Percentiles rank a stretch among this genome's conserved stretches.
Evolutionary conservation across 2,113 vertebrate species (phyloP).

Genomic region (Maccullochella peelii): DNA sequence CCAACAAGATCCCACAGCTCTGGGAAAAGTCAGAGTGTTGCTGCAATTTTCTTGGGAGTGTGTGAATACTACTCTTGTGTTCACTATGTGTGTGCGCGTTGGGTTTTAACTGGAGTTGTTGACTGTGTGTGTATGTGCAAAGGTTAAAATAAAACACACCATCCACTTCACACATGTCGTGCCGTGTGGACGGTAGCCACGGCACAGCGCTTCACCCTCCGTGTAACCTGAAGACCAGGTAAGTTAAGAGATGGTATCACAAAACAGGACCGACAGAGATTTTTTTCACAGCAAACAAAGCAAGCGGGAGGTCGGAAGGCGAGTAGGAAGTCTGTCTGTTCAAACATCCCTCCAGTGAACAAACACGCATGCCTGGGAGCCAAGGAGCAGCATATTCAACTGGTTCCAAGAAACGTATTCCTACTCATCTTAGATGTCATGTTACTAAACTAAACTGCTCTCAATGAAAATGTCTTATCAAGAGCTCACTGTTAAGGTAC

Average conservation of each 20-base stretch:
- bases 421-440: background rate
- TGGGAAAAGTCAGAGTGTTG: conserved; percentile 46
- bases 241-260: conserved; percentile 40
- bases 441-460: background rate
- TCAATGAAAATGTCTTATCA: background rate
- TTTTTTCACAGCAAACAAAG: conserved; percentile 59
- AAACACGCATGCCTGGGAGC: conserved; percentile 67
- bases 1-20: conserved; percentile 58
- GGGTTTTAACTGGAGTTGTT: background rate
- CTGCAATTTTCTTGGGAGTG: conserved; percentile 40
- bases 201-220: background rate
- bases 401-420: conserved; percentile 21
- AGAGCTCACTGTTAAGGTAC: background rate
- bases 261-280: conserved; percentile 54
- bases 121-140: background rate
- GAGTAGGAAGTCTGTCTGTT: conserved; percentile 57
- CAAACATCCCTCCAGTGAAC: conserved; percentile 64
- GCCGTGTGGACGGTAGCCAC: background rate
- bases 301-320: conserved; percentile 51
- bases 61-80: background rate
- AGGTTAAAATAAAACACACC: background rate
- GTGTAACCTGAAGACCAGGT: conserved; percentile 52
- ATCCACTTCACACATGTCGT: background rate
- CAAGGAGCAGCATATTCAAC: conserved; percentile 36
- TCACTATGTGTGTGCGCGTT: background rate